phyloP scores from a whole-genome alignment of 2,113 vertebrate genomes.

The Coregonus clupeaformis region DNA sequence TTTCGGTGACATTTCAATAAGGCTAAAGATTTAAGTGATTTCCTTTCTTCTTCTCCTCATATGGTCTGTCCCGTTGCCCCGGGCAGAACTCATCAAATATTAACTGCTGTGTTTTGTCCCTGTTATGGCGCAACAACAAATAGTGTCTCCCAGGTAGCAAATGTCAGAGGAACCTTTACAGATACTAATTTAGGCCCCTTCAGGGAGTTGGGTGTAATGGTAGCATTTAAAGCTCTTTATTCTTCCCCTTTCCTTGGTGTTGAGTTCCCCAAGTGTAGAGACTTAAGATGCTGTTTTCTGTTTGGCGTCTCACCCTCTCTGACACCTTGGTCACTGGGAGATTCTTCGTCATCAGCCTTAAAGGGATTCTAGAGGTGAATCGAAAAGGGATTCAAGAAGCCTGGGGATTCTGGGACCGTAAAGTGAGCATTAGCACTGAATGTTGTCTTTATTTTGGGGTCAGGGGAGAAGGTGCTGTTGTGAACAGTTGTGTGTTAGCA shows the following conservation, averaged over 20 bases:
- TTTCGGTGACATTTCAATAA: constrained; percentile 49
- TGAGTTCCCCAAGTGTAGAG: no score
- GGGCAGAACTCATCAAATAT: constrained; percentile 59
- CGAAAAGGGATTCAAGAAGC: no score
- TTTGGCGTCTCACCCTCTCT: no score
- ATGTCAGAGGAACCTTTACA: constrained; percentile 58
- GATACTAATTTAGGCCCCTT: constrained; percentile 35
- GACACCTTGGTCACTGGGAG: no score
- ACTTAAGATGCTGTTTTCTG: no score
- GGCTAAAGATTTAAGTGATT: constrained; percentile 22
- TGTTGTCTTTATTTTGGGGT: no score
- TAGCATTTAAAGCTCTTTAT: constrained; percentile 21
- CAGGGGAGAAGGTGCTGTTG: no score
- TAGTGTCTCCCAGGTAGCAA: constrained; percentile 42
- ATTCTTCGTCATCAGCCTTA: no score
- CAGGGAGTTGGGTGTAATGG: constrained; percentile 16
- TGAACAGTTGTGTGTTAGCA: no score
- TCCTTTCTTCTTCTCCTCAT: constrained; percentile 2
- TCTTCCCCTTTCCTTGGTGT: constrained; percentile 12
- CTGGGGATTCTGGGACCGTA: no score
- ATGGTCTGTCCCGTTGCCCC: neutral
- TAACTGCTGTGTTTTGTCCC: constrained; percentile 21
- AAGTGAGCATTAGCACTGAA: no score
- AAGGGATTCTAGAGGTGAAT: no score
- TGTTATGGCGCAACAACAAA: constrained; percentile 28